These are phyloP conservation scores for Hormaphis cornu DNA, from an alignment of 1,140 invertebrate species.

Conservation along the genomic window DNA sequence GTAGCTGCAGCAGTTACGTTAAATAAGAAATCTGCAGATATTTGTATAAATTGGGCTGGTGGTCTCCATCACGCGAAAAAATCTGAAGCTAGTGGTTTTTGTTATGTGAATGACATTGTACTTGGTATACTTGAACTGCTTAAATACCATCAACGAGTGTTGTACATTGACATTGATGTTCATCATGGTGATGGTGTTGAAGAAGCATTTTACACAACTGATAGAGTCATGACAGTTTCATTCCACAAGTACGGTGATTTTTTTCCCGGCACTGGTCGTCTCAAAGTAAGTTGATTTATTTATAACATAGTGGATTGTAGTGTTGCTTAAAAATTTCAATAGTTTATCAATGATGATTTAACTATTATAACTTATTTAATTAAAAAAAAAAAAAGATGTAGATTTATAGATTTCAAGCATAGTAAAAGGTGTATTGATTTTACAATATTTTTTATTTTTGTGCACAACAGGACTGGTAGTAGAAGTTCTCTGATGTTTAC, in stretches of 20 bases:
- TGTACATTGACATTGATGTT: conserved; percentile 91
- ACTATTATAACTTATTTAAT: neutral
- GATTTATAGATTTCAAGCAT: too few relatives aligned
- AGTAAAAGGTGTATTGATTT: too few relatives aligned
- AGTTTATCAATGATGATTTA: too few relatives aligned
- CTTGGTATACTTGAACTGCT: conserved; percentile 80
- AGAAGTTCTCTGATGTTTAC: too few relatives aligned
- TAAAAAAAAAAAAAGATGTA: too few relatives aligned
- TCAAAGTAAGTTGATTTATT: conserved; percentile 46
- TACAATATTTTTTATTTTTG: too few relatives aligned
- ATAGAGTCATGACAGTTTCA: conserved; percentile 85
- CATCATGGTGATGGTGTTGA: conserved; percentile 90
- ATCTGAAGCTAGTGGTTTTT: conserved; percentile 93
- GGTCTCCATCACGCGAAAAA: conserved; percentile 97
- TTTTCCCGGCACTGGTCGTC: conserved; percentile 82
- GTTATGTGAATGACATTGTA: conserved; percentile 95
- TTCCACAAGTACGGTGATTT: conserved; percentile 93
- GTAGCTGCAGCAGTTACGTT: conserved; percentile 94
- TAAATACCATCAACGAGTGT: conserved; percentile 79
- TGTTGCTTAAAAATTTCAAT: neutral
- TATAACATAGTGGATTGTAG: neutral
- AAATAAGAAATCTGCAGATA: conserved; percentile 92
- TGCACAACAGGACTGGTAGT: too few relatives aligned
- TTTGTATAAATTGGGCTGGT: conserved; percentile 97
- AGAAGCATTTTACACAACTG: conserved; percentile 87